These are phyloP conservation scores for Cordilura impudica DNA, from an alignment of 2,888 invertebrate genomes.

Conservation along the genomic window DNA sequence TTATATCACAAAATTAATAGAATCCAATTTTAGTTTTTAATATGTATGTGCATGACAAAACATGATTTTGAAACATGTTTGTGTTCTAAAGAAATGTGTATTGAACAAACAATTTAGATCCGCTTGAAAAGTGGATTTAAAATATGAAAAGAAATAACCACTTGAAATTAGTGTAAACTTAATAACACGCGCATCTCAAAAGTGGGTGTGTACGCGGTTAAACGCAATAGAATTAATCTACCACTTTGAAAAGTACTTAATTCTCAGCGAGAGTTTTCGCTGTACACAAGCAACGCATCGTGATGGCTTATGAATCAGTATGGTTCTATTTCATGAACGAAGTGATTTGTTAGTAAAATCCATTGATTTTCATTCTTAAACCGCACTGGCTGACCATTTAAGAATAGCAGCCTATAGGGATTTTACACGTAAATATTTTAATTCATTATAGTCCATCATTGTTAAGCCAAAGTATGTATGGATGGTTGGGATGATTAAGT, in stretches of 20 bases:
- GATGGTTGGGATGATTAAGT: conserved; percentile 41
- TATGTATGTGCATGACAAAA: background rate
- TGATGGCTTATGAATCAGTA: conserved; percentile 4
- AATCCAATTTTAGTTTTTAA: no score
- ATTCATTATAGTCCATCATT: conserved; percentile 45
- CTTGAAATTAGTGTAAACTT: conserved; percentile 23
- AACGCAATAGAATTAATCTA: conserved; percentile 50
- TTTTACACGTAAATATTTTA: conserved; percentile 49
- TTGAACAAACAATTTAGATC: background rate
- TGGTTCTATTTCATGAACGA: conserved; percentile 22
- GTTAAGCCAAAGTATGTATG: background rate
- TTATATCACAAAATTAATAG: no score
- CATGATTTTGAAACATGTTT: background rate
- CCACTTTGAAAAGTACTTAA: conserved; percentile 18
- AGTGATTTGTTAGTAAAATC: conserved; percentile 34
- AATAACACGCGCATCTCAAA: background rate
- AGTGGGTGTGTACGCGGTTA: conserved; percentile 63
- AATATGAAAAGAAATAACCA: background rate
- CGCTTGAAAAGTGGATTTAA: background rate
- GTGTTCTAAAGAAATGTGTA: no score
- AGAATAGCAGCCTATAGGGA: conserved; percentile 7
- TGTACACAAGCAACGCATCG: conserved; percentile 28
- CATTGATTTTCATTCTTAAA: conserved; percentile 53
- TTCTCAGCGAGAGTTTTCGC: no score
- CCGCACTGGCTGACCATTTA: conserved; percentile 44